Evolutionary conservation across 2,888 invertebrate species (phyloP).

Genomic region (Esperia sulphurella): DNA sequence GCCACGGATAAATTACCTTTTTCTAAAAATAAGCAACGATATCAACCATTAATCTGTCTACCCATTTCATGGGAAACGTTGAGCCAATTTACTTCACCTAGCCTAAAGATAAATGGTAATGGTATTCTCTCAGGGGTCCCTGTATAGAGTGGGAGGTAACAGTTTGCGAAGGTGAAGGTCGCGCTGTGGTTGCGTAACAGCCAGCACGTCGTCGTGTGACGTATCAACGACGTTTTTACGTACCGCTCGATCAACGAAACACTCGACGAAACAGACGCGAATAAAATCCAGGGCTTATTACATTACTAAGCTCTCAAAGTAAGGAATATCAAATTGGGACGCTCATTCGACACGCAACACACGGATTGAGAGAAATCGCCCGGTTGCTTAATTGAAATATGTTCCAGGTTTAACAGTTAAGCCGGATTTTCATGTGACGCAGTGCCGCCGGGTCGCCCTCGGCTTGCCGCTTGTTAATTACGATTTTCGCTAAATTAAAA

Average conservation of each 20-base stretch:
- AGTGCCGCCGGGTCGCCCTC: slow-evolving; percentile 15
- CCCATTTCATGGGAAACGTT: slow-evolving; percentile 5
- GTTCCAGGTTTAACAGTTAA: slow-evolving; percentile 34
- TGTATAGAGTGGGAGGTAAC: slow-evolving; percentile 11
- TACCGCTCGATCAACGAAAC: not conserved
- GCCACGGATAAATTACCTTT: not conserved
- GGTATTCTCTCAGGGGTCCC: slow-evolving; percentile 15
- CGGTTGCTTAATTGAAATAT: slow-evolving; percentile 43
- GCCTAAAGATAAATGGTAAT: slow-evolving; percentile 22
- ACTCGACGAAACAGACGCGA: not conserved
- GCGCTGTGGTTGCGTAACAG: slow-evolving; percentile 32
- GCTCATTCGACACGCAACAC: slow-evolving; percentile 20
- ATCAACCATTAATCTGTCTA: slow-evolving; percentile 1
- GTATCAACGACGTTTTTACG: slow-evolving; percentile 6
- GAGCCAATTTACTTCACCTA: slow-evolving; percentile 28
- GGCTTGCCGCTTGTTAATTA: slow-evolving; percentile 35
- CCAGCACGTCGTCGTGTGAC: slow-evolving; percentile 22
- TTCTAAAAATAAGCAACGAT: not conserved
- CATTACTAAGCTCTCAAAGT: not conserved
- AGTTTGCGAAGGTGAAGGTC: slow-evolving; percentile 37
- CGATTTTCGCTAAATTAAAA: slow-evolving; percentile 34
- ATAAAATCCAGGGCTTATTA: not conserved
- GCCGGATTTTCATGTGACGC: slow-evolving; percentile 33
- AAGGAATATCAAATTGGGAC: slow-evolving; percentile 18
- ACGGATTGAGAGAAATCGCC: slow-evolving; percentile 28